Evolutionary conservation across 2,113 vertebrate genomes (phyloP), one percentile per base, ranked within the genome.

Genomic region (Sylvia atricapilla): DNA sequence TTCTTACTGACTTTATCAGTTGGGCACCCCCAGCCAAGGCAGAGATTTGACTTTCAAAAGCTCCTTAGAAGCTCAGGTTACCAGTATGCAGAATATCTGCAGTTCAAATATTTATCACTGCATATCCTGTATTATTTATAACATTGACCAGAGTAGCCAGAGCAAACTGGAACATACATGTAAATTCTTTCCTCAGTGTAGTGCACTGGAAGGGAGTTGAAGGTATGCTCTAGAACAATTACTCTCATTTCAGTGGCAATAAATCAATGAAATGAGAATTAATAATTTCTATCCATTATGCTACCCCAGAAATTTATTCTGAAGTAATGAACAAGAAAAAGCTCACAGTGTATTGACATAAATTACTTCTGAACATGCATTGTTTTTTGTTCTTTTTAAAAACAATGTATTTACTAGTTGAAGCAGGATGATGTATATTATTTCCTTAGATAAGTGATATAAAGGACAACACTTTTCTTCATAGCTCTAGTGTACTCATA

Each of bases 21-120:
- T 8, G 7, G 15, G 24, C 7, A 78, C 15, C 20, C 22, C 25
- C 18, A 63, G 6, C 10, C 46, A 59, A 88, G 33, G 20, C 20
- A 87, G 78, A 37, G 14, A 46, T 83, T 69, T 96, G 89, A 97
- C 89, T 93, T 98, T 95, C 64, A 93, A 58, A 94, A 81, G 2
- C 50, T 76, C 37, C 53, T 75, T 49, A 46, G 49, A 93, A 96
- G n/a, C 49, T 94, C 75, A 91, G 52, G 28, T 69, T 84, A 47
- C 37, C 14, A 73, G 41, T 67, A 85, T 56, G 41, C 9, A 96
- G 92, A 95, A 79, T 72, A 62, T 13, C 43, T 19, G 23, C 2
- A 31, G 47, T 91, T 88, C 50, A 87, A 94, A 84, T 94, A 91
- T 90, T 94, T 84, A 68, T 82, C 75, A 60, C 43, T 73, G 25